These are phyloP conservation scores for Bombus difficillimus DNA, from an alignment of 1,140 invertebrate species.

Conservation along the genomic window DNA sequence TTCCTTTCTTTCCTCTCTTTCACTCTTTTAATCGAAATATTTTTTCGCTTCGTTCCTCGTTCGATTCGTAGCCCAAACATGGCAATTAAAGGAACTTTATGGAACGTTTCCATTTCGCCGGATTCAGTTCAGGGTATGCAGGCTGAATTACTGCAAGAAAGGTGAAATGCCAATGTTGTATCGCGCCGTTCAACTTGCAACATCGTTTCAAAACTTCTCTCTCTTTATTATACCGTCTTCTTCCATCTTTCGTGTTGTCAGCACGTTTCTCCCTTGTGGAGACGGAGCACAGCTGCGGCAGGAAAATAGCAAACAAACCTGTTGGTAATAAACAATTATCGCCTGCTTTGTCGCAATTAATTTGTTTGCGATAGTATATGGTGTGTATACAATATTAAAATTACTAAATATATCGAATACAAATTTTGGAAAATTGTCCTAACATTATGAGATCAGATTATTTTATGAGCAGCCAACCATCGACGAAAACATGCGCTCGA, in stretches of 20 bases:
- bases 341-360: neutral
- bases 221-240: conserved; percentile 11
- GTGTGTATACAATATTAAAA: too few relatives aligned
- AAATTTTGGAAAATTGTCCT: neutral
- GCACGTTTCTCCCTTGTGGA: conserved; percentile 21
- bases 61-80: neutral
- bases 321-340: conserved; percentile 18
- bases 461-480: neutral
- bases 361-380: neutral
- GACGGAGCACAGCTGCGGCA: neutral
- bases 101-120: conserved; percentile 18
- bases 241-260: neutral
- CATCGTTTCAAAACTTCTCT: conserved; percentile 38
- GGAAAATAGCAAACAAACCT: conserved; percentile 17
- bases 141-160: conserved; percentile 39
- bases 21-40: neutral
- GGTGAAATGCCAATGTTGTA: conserved; percentile 30
- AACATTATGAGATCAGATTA: neutral
- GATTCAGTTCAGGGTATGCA: conserved; percentile 15
- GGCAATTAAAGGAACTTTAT: conserved; percentile 56
- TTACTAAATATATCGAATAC: neutral
- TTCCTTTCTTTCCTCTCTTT: neutral
- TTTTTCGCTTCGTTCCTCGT: conserved; percentile 16
- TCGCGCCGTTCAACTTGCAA: conserved; percentile 48
- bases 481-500: neutral